Evolutionary conservation across 1,140 invertebrate species (phyloP).

Genomic region (Caenorhabditis inopinata): DNA sequence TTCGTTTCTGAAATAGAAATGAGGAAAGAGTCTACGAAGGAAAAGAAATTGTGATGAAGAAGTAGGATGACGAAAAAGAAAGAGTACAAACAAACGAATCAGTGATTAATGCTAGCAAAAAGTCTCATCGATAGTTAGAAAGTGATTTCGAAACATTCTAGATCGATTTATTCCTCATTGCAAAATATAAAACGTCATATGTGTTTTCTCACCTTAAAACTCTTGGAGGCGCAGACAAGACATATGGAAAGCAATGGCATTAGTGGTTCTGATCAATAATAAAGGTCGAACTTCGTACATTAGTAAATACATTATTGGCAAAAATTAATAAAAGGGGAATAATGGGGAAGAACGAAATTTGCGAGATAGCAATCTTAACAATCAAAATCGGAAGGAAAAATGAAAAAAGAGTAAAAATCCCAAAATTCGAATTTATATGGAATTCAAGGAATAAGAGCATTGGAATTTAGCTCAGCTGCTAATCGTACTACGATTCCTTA

Average conservation of each 20-base stretch:
- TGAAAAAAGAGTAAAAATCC: too few relatives aligned
- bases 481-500: too few relatives aligned
- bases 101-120: constrained; percentile 1
- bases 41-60: background rate
- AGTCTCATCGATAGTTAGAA: background rate
- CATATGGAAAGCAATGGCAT: background rate
- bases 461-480: too few relatives aligned
- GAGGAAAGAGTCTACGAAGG: too few relatives aligned
- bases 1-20: background rate
- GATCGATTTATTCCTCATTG: background rate
- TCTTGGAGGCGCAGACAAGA: background rate
- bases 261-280: background rate
- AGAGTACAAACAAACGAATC: constrained; percentile 9
- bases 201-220: background rate
- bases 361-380: too few relatives aligned
- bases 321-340: too few relatives aligned
- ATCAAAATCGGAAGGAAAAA: too few relatives aligned
- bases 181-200: background rate
- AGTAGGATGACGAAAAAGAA: background rate
- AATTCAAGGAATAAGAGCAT: too few relatives aligned
- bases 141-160: constrained; percentile 24
- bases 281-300: background rate
- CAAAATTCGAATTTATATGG: too few relatives aligned
- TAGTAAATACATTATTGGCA: too few relatives aligned
- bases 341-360: too few relatives aligned